Base-by-base conservation (phyloP, 2,113 vertebrate genomes). In the Suncus etruscus region DNA sequence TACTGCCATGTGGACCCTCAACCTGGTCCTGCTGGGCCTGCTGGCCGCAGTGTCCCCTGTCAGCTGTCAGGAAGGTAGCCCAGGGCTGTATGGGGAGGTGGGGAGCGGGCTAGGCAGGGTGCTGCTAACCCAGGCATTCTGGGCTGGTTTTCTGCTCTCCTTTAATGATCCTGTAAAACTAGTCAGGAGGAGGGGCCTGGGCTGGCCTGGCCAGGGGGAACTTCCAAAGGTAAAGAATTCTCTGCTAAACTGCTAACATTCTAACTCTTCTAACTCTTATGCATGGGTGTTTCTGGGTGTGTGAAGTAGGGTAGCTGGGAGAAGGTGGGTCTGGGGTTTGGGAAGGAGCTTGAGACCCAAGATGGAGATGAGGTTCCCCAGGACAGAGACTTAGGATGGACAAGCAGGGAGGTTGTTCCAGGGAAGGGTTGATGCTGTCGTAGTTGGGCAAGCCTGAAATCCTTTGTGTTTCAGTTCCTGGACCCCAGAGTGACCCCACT, bases 31-130 rank as follows among this genome's bases (percentile, higher is more conserved):
- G 1, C 50, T 96, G 63, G 84, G 93, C 0, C 77, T 98, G 86
- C 96, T 98, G 2, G 50, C 65, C 0, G 27, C 0, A 3, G 83
- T 96, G 91, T 45, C 93, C 0, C 93, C 95, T 0, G 96, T 87
- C 88, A 94, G 58, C 92, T 97, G 97, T 92, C 98, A 98, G 89
- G 6, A 97, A 96, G 97, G 98, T 98, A 89, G 93, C 8, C 0
- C 1, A 22, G 32, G 76, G 11, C 31, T 24, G 63, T 6, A 45
- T 61, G 75, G 79, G 25, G 69, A 58, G 22, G 50, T n/a, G 32
- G 10, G 51, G 80, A 68, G 78, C 32, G 61, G 50, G 80, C 31
- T 11, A 18, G 74, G 50, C 51, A 65, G 69, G 69, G 73, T 31
- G 31, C 58, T n/a, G 81, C 69, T 9, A 29, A 29, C 69, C 3